Conservation (phyloP, 2,797 vertebrate species). For the Lepus oiostolus region DNA sequence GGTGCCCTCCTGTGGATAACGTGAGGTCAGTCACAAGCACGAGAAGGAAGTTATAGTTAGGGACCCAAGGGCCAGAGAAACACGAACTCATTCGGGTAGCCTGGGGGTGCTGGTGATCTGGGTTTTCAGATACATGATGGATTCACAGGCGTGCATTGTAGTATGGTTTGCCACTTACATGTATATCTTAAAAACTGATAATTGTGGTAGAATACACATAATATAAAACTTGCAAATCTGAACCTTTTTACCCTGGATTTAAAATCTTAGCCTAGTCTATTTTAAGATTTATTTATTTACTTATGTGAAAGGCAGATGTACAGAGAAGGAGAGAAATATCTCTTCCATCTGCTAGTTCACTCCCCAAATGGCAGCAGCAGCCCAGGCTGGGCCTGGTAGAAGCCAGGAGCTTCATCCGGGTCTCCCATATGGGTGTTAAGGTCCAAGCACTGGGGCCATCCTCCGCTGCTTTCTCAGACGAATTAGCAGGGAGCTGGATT, state of each 20-base stretch:
- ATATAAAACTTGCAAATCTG: neutral
- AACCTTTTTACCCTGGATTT: neutral
- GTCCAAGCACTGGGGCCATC: too few species aligned
- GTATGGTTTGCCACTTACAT: neutral
- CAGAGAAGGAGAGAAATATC: too few species aligned
- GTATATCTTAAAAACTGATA: neutral
- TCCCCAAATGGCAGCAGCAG: too few species aligned
- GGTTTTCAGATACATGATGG: neutral
- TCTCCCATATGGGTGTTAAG: too few species aligned
- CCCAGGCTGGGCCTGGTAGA: too few species aligned
- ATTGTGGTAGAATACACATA: neutral
- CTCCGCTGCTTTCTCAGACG: too few species aligned
- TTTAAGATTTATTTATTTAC: too few species aligned
- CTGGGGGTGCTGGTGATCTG: accelerated
- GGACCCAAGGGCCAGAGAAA: neutral
- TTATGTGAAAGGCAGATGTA: too few species aligned
- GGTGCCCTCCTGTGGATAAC: neutral
- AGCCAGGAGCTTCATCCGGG: too few species aligned
- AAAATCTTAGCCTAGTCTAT: neutral
- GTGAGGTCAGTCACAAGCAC: neutral
- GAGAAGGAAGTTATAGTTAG: neutral
- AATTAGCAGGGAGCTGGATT: too few species aligned
- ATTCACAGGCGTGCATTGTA: neutral
- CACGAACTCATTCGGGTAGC: too few species aligned
- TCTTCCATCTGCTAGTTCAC: too few species aligned